Base-by-base conservation (phyloP, 2,888 invertebrate genomes). In the Rotaria socialis region DNA sequence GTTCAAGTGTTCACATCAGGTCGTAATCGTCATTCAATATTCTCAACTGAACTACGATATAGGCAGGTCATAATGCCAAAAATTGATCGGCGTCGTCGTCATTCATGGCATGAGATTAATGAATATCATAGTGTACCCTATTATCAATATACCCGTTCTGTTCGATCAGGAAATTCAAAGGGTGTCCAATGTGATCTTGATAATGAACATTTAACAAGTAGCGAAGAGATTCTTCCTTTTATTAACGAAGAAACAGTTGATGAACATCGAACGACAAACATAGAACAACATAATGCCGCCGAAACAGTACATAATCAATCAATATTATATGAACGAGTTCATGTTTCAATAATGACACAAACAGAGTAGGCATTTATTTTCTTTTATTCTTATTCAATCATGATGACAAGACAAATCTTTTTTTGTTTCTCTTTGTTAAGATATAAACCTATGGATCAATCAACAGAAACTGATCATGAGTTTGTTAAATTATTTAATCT, bases 41-140 rank as follows among this genome's bases (percentile, higher is more conserved):
- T 27, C 11, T 1, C 67, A 67, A 5, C 6, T 6, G 35, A 67
- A 41, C 27, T 19, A 67, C 43, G 47, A 14, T 19, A n/a, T 22
- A 47, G 41, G 24, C 7, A n/a, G 8, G 14, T 24, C 47, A 11
- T 11, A 8, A 1, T 47, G 24, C 47, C 43, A 47, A 10, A 24
- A 47, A 8, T 14, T 47, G 24, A 80, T 80, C 43, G 80, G 47
- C 43, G 35, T 24, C 80, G 80, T 43, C 80, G 80, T 80, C 80
- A 80, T 3, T 47, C 47, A 16, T 80, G 80, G 80, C 80, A 80
- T 80, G 80, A 80, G 24, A 10, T 80, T 24, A 80, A 47, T 47
- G 47, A 80, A 19, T 80, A 80, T 80, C 80, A 47, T 14, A 47
- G 47, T 22, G 80, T 80, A 80, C 47, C 80, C 2, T 80, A 80